Base-by-base conservation (phyloP, 2,797 vertebrate species). In the Arrhamphus sclerolepis region DNA sequence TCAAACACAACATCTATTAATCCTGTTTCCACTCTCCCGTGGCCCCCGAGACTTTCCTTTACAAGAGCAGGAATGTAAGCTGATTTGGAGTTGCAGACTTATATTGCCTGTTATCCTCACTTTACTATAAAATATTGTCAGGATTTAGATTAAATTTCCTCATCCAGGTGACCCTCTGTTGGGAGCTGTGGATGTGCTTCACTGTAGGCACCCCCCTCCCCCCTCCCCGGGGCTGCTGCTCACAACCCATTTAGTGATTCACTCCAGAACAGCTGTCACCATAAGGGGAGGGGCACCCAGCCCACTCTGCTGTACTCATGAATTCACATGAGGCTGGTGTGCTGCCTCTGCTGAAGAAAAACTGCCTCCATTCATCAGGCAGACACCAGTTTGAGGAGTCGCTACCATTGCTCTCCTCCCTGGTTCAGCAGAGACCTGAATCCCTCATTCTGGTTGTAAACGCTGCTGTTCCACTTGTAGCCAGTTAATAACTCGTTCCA, bases 291-390 rank as follows among this genome's bases (percentile, higher is more conserved):
- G 62, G 56, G n/a, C 66, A 65, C 18, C 58, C 46, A n/a, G 52
- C 22, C 18, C 22, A 18, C 62, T 69, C 17, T 24, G 46, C 40
- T 48, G 60, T 7, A 39, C 78, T 83, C 75, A 82, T 87, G 77
- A 84, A 88, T 87, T 81, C 72, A 80, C 81, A 86, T 83, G 74
- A 86, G 75, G 54, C 53, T 44, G 26, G 24, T 24, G 42, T 61
- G 62, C n/a, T 54, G 46, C 63, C 6, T 56, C 63, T 65, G 54
- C 62, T 72, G 22, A 65, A 38, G 56, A 39, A 77, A 39, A 56
- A 49, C 47, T 51, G 65, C 31, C 60, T 53, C 11, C 42, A 72
- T 68, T 76, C 53, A 66, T 67, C 51, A 79, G 63, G 68, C 20
- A 48, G 21, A 52, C 38, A 46, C 46, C 44, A 46, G 60, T 46